Conservation (phyloP, 2,113 vertebrate species). For the Mesocricetus auratus region DNA sequence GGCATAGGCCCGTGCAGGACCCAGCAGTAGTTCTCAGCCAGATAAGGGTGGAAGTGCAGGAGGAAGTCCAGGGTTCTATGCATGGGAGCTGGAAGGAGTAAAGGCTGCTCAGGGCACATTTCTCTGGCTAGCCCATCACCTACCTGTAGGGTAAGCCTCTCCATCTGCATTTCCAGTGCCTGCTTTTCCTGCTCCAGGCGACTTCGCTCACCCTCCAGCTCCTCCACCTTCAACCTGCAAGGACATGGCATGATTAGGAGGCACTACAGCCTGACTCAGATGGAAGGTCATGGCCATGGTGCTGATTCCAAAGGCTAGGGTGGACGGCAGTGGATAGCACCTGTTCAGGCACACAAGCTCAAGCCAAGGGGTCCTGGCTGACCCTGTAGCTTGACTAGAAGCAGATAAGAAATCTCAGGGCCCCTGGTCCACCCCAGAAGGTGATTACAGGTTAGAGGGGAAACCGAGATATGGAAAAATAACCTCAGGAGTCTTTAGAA, state of each 20-base stretch:
- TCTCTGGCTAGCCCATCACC: neutral
- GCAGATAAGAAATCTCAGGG: neutral
- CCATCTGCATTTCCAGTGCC: constrained; percentile 92
- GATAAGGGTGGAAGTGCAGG: rapidly evolving
- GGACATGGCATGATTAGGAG: neutral
- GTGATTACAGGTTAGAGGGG: neutral
- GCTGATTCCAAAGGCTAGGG: neutral
- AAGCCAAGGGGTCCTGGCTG: neutral
- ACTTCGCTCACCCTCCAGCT: constrained; percentile 92
- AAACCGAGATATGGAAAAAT: neutral
- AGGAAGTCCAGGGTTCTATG: no score
- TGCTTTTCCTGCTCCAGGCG: constrained; percentile 93
- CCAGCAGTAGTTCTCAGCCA: neutral
- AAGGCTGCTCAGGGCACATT: no score
- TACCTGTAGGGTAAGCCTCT: constrained; percentile 94
- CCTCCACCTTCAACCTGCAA: constrained; percentile 95
- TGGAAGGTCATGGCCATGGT: neutral
- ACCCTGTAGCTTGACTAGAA: neutral
- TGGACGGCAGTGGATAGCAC: neutral
- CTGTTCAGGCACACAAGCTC: no score
- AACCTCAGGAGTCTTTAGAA: neutral
- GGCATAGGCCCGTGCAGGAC: neutral
- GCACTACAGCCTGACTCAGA: rapidly evolving
- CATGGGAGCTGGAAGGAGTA: no score
- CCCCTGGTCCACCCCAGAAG: neutral